These are phyloP conservation scores for Antitype chi DNA, from an alignment of 2,888 invertebrate species.

Conservation along the genomic window DNA sequence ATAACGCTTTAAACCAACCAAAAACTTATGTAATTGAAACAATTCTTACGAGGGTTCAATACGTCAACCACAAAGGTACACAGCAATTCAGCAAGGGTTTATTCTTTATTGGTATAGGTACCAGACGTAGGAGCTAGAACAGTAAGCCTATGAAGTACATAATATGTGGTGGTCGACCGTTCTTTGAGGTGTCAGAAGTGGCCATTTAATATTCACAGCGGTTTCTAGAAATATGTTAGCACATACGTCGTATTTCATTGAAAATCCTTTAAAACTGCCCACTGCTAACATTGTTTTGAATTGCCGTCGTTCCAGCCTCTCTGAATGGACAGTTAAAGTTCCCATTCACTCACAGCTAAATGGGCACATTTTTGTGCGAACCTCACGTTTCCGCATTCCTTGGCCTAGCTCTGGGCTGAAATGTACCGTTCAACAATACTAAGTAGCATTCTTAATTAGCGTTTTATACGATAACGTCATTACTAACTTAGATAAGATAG, in stretches of 20 bases:
- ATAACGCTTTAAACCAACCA: neutral
- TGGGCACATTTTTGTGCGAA: conserved; percentile 81
- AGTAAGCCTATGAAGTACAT: conserved; percentile 19
- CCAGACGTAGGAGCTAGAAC: conserved; percentile 9
- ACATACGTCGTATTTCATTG: conserved; percentile 75
- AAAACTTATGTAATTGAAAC: neutral
- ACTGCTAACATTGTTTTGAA: conserved; percentile 82
- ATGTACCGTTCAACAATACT: conserved; percentile 66
- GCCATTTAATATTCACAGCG: conserved; percentile 69
- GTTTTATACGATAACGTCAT: conserved; percentile 51
- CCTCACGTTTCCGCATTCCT: conserved; percentile 84
- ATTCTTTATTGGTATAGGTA: conserved; percentile 5
- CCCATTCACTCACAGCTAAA: conserved; percentile 84
- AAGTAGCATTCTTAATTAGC: conserved; percentile 56
- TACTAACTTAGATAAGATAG: conserved; percentile 49
- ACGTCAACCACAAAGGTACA: neutral
- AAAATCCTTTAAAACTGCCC: conserved; percentile 74
- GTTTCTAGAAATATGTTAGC: conserved; percentile 69
- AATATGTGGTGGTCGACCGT: conserved; percentile 51
- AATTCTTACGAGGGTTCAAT: neutral
- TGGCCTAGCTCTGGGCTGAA: conserved; percentile 62
- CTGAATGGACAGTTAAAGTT: conserved; percentile 85
- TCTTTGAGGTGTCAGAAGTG: conserved; percentile 54
- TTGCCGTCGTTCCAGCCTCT: conserved; percentile 75
- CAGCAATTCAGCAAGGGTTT: neutral